These are phyloP conservation scores for Alaudala cheleensis DNA, from an alignment of 2,113 vertebrate genomes.

Conservation along the genomic window DNA sequence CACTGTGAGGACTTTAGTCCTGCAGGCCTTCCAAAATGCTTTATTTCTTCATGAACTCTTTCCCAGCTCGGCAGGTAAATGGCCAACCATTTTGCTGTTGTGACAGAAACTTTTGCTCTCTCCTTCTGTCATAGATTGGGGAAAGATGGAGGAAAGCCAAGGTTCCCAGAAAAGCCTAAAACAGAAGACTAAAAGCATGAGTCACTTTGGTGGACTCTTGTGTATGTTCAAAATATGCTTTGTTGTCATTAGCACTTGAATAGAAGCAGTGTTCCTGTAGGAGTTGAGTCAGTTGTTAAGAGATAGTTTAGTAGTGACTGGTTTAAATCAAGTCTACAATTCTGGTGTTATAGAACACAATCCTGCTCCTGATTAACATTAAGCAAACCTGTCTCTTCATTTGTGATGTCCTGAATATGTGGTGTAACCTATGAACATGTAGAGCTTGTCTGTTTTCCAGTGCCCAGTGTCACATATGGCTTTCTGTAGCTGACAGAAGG, in stretches of 20 bases:
- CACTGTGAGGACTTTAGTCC: not conserved
- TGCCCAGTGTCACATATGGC: not conserved
- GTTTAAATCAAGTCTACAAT: not conserved
- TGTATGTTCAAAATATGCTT: fast-evolving
- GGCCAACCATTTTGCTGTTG: not conserved
- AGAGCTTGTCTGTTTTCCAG: not conserved
- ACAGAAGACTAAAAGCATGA: not conserved
- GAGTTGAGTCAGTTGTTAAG: not conserved
- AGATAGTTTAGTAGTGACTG: not conserved
- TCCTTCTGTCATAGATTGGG: not conserved
- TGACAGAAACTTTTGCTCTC: not conserved
- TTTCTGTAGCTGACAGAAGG: constrained; percentile 25
- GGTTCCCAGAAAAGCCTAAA: not conserved
- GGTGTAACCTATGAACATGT: not conserved
- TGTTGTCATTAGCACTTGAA: not conserved
- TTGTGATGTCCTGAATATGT: not conserved
- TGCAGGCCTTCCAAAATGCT: not conserved
- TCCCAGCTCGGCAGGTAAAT: not conserved
- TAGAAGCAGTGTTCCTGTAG: fast-evolving
- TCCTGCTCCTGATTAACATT: not conserved
- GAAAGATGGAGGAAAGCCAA: not conserved
- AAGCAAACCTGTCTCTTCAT: not conserved
- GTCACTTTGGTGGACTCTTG: not conserved
- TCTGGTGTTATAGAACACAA: not conserved
- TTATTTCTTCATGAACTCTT: not conserved